phyloP scores from a whole-genome alignment of 2,888 invertebrate species.

The Cerceris ruficornis region DNA sequence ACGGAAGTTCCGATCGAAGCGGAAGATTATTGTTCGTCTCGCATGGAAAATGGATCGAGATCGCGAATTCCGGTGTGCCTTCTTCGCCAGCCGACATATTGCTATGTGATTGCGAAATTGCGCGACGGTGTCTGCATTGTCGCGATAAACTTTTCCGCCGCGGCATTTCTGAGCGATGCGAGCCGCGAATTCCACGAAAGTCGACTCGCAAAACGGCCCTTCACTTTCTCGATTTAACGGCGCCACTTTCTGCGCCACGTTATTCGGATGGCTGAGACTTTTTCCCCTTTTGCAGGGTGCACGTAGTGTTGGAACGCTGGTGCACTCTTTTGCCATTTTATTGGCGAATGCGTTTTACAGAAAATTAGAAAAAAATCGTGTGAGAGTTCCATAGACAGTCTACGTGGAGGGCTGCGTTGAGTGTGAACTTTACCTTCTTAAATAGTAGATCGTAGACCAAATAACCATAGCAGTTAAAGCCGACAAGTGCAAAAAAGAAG shows the following conservation, averaged over 20 bases:
- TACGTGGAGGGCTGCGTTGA: no score
- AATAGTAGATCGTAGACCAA: no score
- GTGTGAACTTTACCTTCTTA: no score
- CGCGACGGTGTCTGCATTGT: neutral
- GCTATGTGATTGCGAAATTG: slow-evolving; percentile 2
- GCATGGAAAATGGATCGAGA: neutral
- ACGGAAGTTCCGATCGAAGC: neutral
- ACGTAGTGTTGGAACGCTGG: no score
- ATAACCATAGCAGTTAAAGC: no score
- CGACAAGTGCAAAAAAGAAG: no score
- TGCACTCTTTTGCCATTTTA: no score
- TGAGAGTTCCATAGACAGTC: no score
- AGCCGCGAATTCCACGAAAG: neutral
- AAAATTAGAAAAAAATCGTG: no score
- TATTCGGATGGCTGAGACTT: neutral
- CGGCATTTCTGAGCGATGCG: neutral
- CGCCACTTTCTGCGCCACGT: neutral
- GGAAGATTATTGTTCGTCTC: neutral
- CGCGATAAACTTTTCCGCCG: neutral
- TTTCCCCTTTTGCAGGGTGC: no score
- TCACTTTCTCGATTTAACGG: neutral
- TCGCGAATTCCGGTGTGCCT: neutral
- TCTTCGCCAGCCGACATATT: neutral
- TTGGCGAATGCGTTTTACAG: no score
- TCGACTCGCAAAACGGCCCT: neutral